These are phyloP conservation scores for Trematomus loennbergii DNA, from an alignment of 2,113 vertebrate genomes.

Conservation along the genomic window DNA sequence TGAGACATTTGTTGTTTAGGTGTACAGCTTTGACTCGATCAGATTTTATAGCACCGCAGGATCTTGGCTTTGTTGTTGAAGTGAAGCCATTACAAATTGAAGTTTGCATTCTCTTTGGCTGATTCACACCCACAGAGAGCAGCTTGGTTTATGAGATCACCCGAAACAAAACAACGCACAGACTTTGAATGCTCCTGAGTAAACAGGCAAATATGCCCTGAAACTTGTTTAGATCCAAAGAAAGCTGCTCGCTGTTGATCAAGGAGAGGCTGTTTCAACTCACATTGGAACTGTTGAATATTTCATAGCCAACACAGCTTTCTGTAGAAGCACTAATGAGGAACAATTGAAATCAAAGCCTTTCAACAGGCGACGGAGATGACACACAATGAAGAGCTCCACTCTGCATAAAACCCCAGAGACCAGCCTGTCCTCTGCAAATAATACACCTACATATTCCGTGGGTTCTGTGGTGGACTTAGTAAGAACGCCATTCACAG, in stretches of 20 bases:
- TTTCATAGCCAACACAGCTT: conserved; percentile 62
- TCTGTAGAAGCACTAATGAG: conserved; percentile 59
- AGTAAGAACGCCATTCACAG: not conserved
- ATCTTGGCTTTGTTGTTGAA: not conserved
- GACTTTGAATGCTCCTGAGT: conserved; percentile 14
- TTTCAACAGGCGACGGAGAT: conserved; percentile 31
- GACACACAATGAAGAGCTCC: conserved; percentile 31
- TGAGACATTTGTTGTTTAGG: conserved; percentile 12
- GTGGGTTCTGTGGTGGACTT: not conserved
- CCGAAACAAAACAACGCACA: conserved; percentile 36
- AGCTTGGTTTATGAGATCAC: conserved; percentile 23
- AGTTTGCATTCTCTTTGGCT: conserved; percentile 32
- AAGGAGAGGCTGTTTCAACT: conserved; percentile 38
- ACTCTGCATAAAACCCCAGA: conserved; percentile 32
- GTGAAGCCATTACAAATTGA: conserved; percentile 12
- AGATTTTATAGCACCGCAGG: not conserved
- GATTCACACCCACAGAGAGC: conserved; percentile 23
- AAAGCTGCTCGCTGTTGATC: conserved; percentile 26
- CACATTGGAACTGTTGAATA: conserved; percentile 58
- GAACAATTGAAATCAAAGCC: conserved; percentile 68
- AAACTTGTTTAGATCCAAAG: conserved; percentile 49
- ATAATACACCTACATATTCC: not conserved
- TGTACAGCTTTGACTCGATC: conserved; percentile 9
- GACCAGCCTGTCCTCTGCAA: conserved; percentile 7
- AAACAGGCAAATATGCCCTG: conserved; percentile 38